These are phyloP conservation scores for Dasysyrphus albostriatus DNA, from an alignment of 2,888 invertebrate genomes.

Conservation along the genomic window DNA sequence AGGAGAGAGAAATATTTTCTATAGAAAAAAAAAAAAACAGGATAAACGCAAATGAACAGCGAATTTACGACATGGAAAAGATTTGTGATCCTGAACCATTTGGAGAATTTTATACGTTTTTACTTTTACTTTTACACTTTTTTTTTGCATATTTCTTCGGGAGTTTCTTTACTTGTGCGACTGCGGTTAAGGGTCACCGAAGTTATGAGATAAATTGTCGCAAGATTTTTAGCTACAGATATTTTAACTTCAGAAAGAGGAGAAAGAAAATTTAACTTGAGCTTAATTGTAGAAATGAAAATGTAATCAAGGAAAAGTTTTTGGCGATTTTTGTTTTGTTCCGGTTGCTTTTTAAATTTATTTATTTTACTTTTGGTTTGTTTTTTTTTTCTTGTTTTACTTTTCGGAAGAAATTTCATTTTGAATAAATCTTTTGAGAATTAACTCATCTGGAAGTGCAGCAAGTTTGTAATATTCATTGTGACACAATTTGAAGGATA, in stretches of 20 bases:
- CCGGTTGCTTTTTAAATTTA: background rate
- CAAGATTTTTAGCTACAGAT: constrained; percentile 31
- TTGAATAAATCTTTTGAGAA: constrained; percentile 1
- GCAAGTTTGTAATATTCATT: background rate
- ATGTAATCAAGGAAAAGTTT: constrained; percentile 64
- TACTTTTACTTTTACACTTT: constrained; percentile 1
- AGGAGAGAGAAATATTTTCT: constrained; percentile 15
- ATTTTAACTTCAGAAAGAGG: background rate
- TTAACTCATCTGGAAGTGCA: constrained; percentile 1
- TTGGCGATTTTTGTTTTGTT: background rate
- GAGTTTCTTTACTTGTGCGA: constrained; percentile 32
- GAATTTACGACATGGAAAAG: constrained; percentile 71
- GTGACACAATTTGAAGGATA: no score
- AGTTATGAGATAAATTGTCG: constrained; percentile 72
- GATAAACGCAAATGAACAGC: constrained; percentile 65
- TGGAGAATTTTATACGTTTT: constrained; percentile 2
- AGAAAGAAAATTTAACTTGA: constrained; percentile 18
- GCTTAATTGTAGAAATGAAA: constrained; percentile 64
- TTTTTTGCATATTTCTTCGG: constrained; percentile 11
- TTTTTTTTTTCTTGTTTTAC: background rate
- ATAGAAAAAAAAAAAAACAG: constrained; percentile 14
- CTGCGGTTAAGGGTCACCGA: constrained; percentile 68
- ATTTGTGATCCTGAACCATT: constrained; percentile 71
- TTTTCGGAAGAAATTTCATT: background rate
- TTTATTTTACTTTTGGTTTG: constrained; percentile 5